These are phyloP conservation scores for Tinea semifulvella DNA, from an alignment of 2,888 invertebrate genomes.

Conservation along the genomic window DNA sequence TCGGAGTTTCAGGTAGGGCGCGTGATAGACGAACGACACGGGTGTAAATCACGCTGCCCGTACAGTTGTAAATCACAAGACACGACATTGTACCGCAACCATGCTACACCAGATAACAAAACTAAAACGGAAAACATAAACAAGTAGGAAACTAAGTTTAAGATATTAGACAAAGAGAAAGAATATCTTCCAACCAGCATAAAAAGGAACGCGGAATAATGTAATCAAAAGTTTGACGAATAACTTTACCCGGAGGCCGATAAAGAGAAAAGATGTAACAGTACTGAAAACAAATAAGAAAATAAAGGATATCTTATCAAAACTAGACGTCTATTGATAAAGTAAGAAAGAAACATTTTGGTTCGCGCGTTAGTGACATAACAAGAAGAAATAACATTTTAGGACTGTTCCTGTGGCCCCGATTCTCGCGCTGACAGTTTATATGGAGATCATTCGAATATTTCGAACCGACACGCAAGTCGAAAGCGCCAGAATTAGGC, in stretches of 20 bases:
- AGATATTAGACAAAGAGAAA: background rate
- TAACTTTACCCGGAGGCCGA: background rate
- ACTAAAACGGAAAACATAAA: background rate
- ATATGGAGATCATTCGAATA: too few species aligned
- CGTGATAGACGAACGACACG: constrained; percentile 4
- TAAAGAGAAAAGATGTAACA: constrained; percentile 1
- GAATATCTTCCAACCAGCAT: background rate
- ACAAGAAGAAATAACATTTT: too few species aligned
- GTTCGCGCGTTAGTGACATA: too few species aligned
- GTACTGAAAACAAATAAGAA: background rate
- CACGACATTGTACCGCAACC: background rate
- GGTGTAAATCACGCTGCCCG: constrained; percentile 4
- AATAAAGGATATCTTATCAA: constrained; percentile 3
- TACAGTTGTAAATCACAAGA: constrained; percentile 8
- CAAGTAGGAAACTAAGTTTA: constrained; percentile 7
- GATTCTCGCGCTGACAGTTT: too few species aligned
- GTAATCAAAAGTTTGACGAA: too few species aligned
- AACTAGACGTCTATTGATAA: constrained; percentile 1
- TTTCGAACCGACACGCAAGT: too few species aligned
- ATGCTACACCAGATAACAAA: constrained; percentile 8
- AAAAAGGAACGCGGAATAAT: background rate
- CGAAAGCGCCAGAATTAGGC: too few species aligned
- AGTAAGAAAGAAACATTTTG: background rate
- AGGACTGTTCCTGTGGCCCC: too few species aligned
- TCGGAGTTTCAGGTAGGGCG: constrained; percentile 5